Evolutionary conservation across 2,888 invertebrate species (phyloP).

Genomic region (Clistopyga incitator): DNA sequence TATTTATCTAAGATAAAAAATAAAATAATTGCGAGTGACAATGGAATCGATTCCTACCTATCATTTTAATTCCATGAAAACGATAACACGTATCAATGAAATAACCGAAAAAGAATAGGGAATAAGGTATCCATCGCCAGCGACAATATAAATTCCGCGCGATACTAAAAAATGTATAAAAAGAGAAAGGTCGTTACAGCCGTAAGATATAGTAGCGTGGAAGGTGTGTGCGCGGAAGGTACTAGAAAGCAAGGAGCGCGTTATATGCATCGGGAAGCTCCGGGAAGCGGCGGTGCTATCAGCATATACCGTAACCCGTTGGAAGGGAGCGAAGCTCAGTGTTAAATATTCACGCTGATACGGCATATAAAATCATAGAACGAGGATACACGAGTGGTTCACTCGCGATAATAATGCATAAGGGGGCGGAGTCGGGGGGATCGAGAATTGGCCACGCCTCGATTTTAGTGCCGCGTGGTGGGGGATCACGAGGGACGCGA

Average conservation of each 20-base stretch:
- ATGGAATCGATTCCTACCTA: no score
- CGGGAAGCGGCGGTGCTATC: conserved; percentile 1
- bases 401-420: conserved; percentile 83
- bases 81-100: background rate
- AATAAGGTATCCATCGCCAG: background rate
- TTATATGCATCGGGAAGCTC: conserved; percentile 3
- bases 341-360: conserved; percentile 70
- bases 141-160: background rate
- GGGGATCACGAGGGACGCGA: conserved; percentile 67
- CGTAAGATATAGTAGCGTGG: conserved; percentile 3
- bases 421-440: conserved; percentile 79
- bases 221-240: conserved; percentile 3
- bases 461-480: conserved; percentile 70
- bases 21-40: no score
- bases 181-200: conserved; percentile 16
- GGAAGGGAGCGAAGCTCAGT: conserved; percentile 52
- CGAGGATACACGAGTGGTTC: conserved; percentile 60
- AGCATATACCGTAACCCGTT: background rate
- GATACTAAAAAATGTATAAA: background rate
- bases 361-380: conserved; percentile 83
- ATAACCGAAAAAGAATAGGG: background rate
- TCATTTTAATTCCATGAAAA: background rate
- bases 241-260: conserved; percentile 1
- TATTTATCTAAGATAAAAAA: no score
- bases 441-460: conserved; percentile 77